A percentile compares a stretch with the other conserved stretches of the same genome.
Evolutionary conservation across 2,113 vertebrate genomes (phyloP).

Genomic region (Phaethornis superciliosus): DNA sequence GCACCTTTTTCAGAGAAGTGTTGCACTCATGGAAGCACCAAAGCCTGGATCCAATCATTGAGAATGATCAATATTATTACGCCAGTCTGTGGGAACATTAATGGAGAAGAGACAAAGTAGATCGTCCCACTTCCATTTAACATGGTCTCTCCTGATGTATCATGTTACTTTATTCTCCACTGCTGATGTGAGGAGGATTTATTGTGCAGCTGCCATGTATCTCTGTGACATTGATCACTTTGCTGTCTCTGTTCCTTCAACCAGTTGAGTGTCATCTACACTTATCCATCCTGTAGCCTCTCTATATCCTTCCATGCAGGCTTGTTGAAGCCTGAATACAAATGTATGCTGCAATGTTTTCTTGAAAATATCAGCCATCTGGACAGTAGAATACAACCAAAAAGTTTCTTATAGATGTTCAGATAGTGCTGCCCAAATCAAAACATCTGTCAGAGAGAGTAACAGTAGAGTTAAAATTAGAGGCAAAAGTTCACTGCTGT

Average conservation of each 20-base stretch:
- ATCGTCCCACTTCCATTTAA: background rate
- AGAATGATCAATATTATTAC: background rate
- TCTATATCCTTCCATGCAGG: background rate
- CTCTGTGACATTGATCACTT: background rate
- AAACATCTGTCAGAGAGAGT: background rate
- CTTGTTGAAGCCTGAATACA: background rate
- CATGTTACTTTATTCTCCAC: background rate
- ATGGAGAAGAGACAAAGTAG: background rate
- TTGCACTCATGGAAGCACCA: background rate
- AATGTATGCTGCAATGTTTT: background rate
- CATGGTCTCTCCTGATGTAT: background rate
- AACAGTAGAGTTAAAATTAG: background rate
- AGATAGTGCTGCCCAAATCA: background rate
- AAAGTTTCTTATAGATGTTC: background rate
- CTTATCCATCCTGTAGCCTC: background rate
- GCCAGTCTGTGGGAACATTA: background rate
- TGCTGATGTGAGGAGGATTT: background rate
- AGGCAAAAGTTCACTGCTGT: constrained; percentile 22
- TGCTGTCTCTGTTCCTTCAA: background rate
- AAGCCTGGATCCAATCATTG: background rate
- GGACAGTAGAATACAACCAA: background rate
- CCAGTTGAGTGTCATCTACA: background rate
- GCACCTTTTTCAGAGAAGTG: background rate
- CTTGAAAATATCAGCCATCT: background rate
- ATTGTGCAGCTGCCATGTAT: background rate